A percentile compares a stretch with the other conserved stretches of the same genome.
phyloP scores from a whole-genome alignment of 2,113 vertebrate genomes.

The Notechis scutatus region DNA sequence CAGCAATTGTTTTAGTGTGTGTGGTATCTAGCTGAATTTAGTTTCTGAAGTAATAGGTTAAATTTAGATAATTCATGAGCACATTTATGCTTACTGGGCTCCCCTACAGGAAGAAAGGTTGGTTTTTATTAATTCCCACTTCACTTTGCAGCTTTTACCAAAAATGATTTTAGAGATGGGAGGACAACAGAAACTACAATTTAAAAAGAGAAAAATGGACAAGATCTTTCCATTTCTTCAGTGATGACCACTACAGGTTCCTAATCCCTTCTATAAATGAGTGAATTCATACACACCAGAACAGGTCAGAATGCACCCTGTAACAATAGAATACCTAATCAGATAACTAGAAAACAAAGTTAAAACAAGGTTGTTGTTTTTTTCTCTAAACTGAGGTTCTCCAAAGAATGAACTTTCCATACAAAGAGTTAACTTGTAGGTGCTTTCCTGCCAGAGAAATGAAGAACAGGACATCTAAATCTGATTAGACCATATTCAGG shows the following conservation, averaged over 20 bases:
- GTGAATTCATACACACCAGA: neutral
- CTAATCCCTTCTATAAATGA: neutral
- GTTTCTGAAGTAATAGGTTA: neutral
- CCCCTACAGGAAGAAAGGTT: neutral
- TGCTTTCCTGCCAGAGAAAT: neutral
- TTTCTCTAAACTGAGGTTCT: neutral
- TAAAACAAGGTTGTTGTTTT: neutral
- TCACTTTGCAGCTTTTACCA: neutral
- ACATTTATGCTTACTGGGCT: neutral
- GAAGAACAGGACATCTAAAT: neutral
- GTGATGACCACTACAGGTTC: neutral
- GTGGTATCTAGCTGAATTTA: neutral
- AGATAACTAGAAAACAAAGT: neutral
- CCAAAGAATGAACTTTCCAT: neutral
- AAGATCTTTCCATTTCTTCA: neutral
- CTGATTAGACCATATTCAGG: neutral
- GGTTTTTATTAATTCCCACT: neutral
- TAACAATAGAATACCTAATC: neutral
- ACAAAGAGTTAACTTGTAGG: neutral
- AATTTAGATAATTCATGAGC: neutral
- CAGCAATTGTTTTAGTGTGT: neutral
- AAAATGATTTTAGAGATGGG: neutral
- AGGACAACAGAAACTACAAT: neutral
- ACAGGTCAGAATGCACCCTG: neutral
- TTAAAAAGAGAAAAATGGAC: neutral